Evolutionary conservation across 92 coral and sea anemone species (phyloP).

Genomic region (Epizoanthus scotinus): DNA sequence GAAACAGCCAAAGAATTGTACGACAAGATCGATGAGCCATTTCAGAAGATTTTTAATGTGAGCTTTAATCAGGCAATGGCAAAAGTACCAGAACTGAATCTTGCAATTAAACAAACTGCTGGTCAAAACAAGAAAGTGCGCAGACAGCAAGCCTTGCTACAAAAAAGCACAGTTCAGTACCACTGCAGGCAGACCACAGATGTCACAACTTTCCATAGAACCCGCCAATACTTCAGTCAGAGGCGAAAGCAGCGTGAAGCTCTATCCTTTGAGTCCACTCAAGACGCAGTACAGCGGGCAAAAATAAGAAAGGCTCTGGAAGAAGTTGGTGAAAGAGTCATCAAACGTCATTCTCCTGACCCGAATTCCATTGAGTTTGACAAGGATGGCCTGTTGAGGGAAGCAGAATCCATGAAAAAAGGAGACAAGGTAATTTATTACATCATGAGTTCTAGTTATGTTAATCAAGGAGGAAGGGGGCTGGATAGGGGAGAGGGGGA

Average conservation of each 20-base stretch:
- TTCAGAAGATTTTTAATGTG: constrained; percentile 6
- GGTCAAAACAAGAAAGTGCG: constrained; percentile 19
- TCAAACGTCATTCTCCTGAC: constrained; percentile 16
- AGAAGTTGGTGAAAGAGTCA: constrained; percentile 15
- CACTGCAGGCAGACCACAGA: constrained; percentile 34
- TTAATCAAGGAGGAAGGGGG: too few species aligned
- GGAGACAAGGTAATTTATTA: constrained; percentile 8
- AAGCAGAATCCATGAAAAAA: constrained; percentile 16
- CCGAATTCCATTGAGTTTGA: constrained; percentile 24
- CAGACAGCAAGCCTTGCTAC: constrained; percentile 18
- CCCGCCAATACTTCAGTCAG: constrained; percentile 15
- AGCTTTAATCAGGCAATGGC: constrained; percentile 35
- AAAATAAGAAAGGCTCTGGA: constrained; percentile 27
- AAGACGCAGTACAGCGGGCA: not conserved
- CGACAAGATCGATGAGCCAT: constrained; percentile 25
- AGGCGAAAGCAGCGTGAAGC: constrained; percentile 6
- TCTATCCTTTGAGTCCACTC: not conserved
- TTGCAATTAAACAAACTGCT: constrained; percentile 1
- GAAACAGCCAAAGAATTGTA: constrained; percentile 10
- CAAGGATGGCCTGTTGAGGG: constrained; percentile 20
- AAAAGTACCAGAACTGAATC: constrained; percentile 31
- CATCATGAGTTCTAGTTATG: too few species aligned
- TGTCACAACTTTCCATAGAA: constrained; percentile 23
- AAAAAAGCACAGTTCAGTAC: constrained; percentile 16
- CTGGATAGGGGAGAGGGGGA: too few species aligned